A percentile compares a stretch with the other conserved stretches of the same genome.
Evolutionary conservation across 1,140 invertebrate species (phyloP).

Genomic region (Glossosoma conforme): DNA sequence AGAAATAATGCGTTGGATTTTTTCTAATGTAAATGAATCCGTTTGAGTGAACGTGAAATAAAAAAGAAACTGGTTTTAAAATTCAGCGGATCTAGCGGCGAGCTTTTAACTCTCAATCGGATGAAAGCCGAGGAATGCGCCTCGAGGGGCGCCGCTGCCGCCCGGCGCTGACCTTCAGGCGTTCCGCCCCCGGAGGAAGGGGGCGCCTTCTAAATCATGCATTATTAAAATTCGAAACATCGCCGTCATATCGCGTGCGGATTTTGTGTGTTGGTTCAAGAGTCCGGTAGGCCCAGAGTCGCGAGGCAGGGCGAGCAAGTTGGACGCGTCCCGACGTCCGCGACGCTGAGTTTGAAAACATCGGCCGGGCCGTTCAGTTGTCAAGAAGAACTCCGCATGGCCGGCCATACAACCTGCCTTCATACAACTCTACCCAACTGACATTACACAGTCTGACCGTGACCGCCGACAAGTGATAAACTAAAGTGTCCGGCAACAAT

Average conservation of each 20-base stretch:
- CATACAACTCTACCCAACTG: too few relatives aligned
- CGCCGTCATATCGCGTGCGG: conserved; percentile 19
- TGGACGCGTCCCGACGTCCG: too few relatives aligned
- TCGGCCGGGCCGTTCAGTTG: conserved; percentile 1
- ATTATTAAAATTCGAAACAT: conserved; percentile 27
- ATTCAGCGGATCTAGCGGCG: background rate
- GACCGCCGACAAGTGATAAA: too few relatives aligned
- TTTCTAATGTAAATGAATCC: background rate
- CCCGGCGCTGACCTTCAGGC: conserved; percentile 21
- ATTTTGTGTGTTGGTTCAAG: background rate
- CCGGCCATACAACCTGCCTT: too few relatives aligned
- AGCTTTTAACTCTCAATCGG: too few relatives aligned
- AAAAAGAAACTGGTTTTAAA: background rate
- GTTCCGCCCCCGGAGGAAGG: conserved; percentile 3
- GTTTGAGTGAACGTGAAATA: background rate
- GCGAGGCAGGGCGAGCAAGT: conserved; percentile 9
- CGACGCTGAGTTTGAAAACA: too few relatives aligned
- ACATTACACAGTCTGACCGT: too few relatives aligned
- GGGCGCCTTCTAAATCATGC: conserved; percentile 20
- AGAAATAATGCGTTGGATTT: too few relatives aligned
- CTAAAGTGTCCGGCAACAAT: too few relatives aligned
- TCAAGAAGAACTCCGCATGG: too few relatives aligned
- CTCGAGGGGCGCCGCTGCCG: conserved; percentile 1
- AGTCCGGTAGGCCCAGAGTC: conserved; percentile 18
- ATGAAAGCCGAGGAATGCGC: background rate